phyloP scores from a whole-genome alignment of 2,888 invertebrate species.

The Eugnorisma glareosa region DNA sequence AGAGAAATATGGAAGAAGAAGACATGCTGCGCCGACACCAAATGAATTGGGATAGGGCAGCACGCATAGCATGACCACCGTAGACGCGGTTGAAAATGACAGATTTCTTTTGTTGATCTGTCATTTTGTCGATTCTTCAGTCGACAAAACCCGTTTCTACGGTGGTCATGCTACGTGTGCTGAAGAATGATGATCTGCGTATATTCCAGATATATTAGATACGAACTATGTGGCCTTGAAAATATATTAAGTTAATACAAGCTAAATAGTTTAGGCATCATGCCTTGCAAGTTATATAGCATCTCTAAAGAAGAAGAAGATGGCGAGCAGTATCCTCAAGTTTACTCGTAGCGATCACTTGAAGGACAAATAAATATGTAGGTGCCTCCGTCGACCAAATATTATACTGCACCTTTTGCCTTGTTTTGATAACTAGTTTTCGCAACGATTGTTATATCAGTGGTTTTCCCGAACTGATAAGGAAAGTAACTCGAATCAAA shows the following conservation, averaged over 20 bases:
- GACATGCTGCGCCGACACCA: no score
- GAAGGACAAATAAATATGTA: not conserved
- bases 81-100: no score
- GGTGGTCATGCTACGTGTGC: no score
- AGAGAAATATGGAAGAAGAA: no score
- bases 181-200: no score
- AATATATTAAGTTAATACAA: not conserved
- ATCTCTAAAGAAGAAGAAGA: not conserved
- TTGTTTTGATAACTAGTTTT: not conserved
- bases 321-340: not conserved
- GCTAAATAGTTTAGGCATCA: no score
- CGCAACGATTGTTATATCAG: not conserved
- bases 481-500: not conserved
- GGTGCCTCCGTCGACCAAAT: not conserved
- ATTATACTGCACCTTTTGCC: not conserved
- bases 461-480: conserved; percentile 12
- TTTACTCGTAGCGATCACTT: not conserved
- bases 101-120: no score
- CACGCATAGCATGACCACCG: no score
- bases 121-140: no score
- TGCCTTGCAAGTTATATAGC: not conserved
- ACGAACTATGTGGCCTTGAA: not conserved
- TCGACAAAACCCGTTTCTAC: no score
- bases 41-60: no score
- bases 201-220: not conserved